Conservation (phyloP, 2,888 invertebrate genomes). For the Megaustenia siamemsis region DNA sequence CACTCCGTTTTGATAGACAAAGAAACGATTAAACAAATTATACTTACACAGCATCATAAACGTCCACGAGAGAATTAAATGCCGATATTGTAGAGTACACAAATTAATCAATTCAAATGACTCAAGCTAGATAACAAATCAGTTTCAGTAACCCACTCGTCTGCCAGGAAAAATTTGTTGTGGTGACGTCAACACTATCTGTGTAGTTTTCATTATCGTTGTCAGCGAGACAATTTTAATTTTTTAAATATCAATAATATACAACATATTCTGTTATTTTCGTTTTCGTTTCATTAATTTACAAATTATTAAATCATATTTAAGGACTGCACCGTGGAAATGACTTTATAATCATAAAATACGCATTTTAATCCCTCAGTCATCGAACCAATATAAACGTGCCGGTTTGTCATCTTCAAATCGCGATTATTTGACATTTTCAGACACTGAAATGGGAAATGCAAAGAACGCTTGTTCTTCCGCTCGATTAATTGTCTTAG, state of each 20-base stretch:
- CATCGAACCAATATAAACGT: background rate
- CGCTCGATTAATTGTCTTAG: too few species aligned
- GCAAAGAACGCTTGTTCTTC: too few species aligned
- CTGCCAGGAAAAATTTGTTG: slow-evolving; percentile 44
- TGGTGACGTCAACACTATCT: slow-evolving; percentile 67
- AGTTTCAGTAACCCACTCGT: slow-evolving; percentile 38
- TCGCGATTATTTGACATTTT: background rate
- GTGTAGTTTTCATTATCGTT: slow-evolving; percentile 67
- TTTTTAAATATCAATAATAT: background rate
- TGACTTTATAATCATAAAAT: background rate
- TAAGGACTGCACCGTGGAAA: background rate
- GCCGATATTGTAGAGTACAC: background rate
- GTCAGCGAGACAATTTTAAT: slow-evolving; percentile 57
- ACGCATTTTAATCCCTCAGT: background rate
- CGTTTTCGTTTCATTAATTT: background rate
- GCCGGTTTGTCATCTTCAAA: background rate
- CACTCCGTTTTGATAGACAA: too few species aligned
- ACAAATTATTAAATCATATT: background rate
- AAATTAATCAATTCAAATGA: slow-evolving; percentile 28
- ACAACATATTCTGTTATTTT: background rate
- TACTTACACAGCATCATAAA: slow-evolving; percentile 13
- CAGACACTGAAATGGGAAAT: too few species aligned
- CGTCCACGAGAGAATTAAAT: background rate
- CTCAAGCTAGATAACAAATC: slow-evolving; percentile 16
- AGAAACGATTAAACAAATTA: too few species aligned